Conservation (phyloP, 2,888 invertebrate species). For the Graphium colonna region DNA sequence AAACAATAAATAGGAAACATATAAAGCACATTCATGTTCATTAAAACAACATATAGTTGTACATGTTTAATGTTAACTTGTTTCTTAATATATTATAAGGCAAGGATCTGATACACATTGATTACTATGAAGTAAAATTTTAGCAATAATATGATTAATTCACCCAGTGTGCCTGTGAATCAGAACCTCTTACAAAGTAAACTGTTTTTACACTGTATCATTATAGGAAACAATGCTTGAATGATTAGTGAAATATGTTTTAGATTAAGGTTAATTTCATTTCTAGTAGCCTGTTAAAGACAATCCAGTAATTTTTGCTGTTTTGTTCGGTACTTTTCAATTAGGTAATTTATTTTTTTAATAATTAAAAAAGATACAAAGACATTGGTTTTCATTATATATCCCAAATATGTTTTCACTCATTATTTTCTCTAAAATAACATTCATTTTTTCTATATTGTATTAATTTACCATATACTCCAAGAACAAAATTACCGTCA, state of each 20-base stretch:
- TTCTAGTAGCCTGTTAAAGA: constrained; percentile 2
- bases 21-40: too few relatives aligned
- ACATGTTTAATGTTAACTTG: constrained; percentile 1
- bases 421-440: constrained; percentile 34
- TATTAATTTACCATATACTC: constrained; percentile 49
- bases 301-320: constrained; percentile 8
- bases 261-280: constrained; percentile 2
- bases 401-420: background rate
- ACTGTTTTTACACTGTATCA: background rate
- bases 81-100: background rate
- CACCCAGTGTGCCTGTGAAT: background rate
- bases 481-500: constrained; percentile 52
- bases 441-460: constrained; percentile 55
- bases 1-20: too few relatives aligned
- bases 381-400: background rate
- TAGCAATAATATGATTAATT: background rate
- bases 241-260: background rate
- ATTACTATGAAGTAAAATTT: background rate
- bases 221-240: background rate
- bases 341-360: constrained; percentile 30
- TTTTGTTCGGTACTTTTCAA: constrained; percentile 14
- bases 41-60: constrained; percentile 10
- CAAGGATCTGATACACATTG: background rate
- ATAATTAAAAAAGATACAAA: constrained; percentile 26
- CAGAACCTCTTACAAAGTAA: background rate